Conservation (phyloP, 2,797 vertebrate genomes). For the Anguilla marmorata region DNA sequence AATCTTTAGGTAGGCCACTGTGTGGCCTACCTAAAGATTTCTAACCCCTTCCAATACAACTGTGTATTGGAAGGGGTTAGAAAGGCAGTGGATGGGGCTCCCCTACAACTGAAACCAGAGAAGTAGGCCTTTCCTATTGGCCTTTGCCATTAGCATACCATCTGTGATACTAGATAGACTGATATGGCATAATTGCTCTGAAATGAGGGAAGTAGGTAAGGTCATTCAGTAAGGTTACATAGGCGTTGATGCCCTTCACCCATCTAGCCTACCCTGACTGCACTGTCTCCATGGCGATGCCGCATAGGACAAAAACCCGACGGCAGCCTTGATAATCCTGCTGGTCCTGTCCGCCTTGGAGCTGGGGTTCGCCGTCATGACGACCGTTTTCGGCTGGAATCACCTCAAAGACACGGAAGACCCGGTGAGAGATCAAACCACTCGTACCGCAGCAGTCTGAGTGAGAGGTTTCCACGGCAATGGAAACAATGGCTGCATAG, state of each 20-base stretch:
- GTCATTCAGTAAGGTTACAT: not conserved
- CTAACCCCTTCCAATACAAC: too few species aligned
- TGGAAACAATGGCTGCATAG: not conserved
- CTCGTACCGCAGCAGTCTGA: not conserved
- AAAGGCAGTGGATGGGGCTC: too few species aligned
- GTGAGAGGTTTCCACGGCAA: not conserved
- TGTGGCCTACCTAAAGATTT: too few species aligned
- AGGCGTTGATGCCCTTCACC: not conserved
- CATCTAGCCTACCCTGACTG: not conserved
- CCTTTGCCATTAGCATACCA: not conserved
- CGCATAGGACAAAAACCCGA: not conserved
- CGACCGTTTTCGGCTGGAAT: not conserved
- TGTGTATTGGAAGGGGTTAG: too few species aligned
- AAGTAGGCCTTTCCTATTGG: not conserved
- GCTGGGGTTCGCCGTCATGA: conserved; percentile 22
- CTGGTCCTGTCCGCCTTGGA: conserved; percentile 24
- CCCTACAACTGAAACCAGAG: too few species aligned
- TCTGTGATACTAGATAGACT: not conserved
- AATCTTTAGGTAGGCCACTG: too few species aligned
- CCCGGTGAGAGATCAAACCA: conserved; percentile 8
- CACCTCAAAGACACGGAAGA: not conserved
- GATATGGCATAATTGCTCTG: not conserved
- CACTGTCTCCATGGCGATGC: not conserved
- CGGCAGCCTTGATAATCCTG: not conserved
- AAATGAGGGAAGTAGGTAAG: too few species aligned